phyloP scores from a whole-genome alignment of 2,888 invertebrate species.

The Aromia moschata region DNA sequence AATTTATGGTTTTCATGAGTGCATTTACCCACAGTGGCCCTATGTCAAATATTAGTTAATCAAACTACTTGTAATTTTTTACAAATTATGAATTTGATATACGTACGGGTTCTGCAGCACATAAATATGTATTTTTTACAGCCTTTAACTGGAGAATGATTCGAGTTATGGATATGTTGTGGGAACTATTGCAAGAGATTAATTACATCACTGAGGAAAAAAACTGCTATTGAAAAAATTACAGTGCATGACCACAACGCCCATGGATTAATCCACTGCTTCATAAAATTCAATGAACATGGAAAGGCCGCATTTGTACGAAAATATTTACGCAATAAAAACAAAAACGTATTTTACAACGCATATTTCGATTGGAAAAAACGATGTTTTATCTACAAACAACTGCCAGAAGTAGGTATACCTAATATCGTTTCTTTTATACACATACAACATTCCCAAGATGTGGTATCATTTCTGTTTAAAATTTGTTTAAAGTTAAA shows the following conservation, averaged over 20 bases:
- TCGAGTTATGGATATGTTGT: constrained; percentile 9
- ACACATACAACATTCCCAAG: no score
- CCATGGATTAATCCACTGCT: constrained; percentile 14
- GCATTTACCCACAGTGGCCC: no score
- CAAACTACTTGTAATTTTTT: no score
- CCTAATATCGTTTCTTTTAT: no score
- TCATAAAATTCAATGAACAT: constrained; percentile 18
- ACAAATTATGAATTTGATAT: no score
- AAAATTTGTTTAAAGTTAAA: no score
- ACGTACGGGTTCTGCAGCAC: no score
- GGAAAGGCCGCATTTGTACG: constrained; percentile 13
- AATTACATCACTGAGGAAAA: constrained; percentile 18
- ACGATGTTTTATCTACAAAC: constrained; percentile 1
- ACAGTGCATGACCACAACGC: constrained; percentile 12
- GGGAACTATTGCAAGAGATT: constrained; percentile 19
- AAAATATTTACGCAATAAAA: constrained; percentile 19
- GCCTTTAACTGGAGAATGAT: constrained; percentile 22
- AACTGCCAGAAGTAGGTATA: constrained; percentile 8
- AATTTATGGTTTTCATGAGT: no score
- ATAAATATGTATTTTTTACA: neutral
- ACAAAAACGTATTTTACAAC: constrained; percentile 13
- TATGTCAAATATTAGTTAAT: no score
- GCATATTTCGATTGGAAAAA: constrained; percentile 22
- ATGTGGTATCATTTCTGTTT: no score
- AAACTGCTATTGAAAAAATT: constrained; percentile 16